Percentiles rank a stretch among this genome's conserved stretches.
phyloP scores from a whole-genome alignment of 2,888 invertebrate species.

The Ptycholaimellus sp. region DNA sequence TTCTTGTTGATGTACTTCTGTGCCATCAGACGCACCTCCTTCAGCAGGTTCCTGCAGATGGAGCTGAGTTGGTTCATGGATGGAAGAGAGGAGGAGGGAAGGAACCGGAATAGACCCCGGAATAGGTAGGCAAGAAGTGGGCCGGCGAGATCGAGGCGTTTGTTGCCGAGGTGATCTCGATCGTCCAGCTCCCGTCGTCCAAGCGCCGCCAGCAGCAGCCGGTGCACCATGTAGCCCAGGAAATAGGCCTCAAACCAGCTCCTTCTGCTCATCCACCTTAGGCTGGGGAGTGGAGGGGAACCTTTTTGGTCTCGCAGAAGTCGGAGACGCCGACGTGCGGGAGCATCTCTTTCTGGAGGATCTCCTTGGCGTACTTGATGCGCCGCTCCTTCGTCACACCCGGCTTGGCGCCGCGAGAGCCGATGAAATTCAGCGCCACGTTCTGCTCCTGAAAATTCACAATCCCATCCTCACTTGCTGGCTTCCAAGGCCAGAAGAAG shows the following conservation, averaged over 20 bases:
- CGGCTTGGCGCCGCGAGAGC: slow-evolving; percentile 79
- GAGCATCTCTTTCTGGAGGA: slow-evolving; percentile 96
- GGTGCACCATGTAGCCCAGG: slow-evolving; percentile 78
- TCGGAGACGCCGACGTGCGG: slow-evolving; percentile 98
- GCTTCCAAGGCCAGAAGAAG: slow-evolving; percentile 1
- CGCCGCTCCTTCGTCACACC: slow-evolving; percentile 96
- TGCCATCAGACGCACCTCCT: slow-evolving; percentile 90
- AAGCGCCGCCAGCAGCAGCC: slow-evolving; percentile 68
- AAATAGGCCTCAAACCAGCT: slow-evolving; percentile 13
- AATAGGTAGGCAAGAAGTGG: slow-evolving; percentile 87
- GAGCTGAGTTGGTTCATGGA: not conserved
- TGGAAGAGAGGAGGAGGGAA: not conserved
- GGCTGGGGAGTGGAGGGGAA: no score
- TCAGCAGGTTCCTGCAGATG: slow-evolving; percentile 50
- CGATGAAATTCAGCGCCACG: slow-evolving; percentile 93
- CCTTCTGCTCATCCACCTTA: no score
- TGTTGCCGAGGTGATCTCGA: slow-evolving; percentile 99
- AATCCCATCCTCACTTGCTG: not conserved
- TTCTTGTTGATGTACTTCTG: slow-evolving; percentile 96
- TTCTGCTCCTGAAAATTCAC: slow-evolving; percentile 53
- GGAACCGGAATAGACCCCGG: slow-evolving; percentile 41
- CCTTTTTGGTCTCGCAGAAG: slow-evolving; percentile 98
- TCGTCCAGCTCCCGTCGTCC: slow-evolving; percentile 92
- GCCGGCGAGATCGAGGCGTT: slow-evolving; percentile 85
- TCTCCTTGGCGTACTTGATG: slow-evolving; percentile 96